Evolutionary conservation across 2,797 vertebrate genomes (phyloP).

Genomic region (Spea hammondii): DNA sequence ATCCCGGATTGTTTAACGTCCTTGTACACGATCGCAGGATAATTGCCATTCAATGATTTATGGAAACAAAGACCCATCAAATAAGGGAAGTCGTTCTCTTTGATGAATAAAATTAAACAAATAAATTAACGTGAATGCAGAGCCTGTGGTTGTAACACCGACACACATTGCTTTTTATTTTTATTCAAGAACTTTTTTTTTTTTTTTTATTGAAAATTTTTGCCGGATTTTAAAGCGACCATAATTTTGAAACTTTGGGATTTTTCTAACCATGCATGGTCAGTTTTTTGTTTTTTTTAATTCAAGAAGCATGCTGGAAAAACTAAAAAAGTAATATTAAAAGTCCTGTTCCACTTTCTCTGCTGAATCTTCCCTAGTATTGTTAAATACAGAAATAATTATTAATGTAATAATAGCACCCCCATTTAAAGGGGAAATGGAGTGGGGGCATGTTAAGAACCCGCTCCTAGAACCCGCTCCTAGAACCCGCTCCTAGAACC

Average conservation of each 20-base stretch:
- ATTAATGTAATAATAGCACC: too few relatives aligned
- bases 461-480: too few relatives aligned
- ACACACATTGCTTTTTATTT: conserved; percentile 4
- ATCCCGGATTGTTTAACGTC: conserved; percentile 41
- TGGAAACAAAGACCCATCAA: conserved; percentile 31
- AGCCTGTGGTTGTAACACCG: not conserved
- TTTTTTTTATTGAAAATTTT: conserved; percentile 5
- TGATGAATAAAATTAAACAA: conserved; percentile 11
- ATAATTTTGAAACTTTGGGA: not conserved
- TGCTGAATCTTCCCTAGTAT: too few relatives aligned
- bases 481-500: too few relatives aligned
- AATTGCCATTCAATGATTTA: conserved; percentile 48
- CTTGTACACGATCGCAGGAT: conserved; percentile 49
- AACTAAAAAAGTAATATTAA: too few relatives aligned
- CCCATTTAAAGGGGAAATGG: too few relatives aligned
- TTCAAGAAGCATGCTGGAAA: too few relatives aligned
- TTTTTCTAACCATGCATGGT: too few relatives aligned
- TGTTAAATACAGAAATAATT: too few relatives aligned
- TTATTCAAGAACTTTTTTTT: conserved; percentile 15
- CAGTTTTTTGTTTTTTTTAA: too few relatives aligned
- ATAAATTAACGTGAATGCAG: not conserved
- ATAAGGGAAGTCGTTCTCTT: conserved; percentile 34
- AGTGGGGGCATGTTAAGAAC: too few relatives aligned
- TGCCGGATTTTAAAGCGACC: conserved; percentile 10
- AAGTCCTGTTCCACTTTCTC: too few relatives aligned